Evolutionary conservation across 1,140 invertebrate species (phyloP), one percentile per base, ranked within the genome.

Genomic region (Cydia fagiglandana): DNA sequence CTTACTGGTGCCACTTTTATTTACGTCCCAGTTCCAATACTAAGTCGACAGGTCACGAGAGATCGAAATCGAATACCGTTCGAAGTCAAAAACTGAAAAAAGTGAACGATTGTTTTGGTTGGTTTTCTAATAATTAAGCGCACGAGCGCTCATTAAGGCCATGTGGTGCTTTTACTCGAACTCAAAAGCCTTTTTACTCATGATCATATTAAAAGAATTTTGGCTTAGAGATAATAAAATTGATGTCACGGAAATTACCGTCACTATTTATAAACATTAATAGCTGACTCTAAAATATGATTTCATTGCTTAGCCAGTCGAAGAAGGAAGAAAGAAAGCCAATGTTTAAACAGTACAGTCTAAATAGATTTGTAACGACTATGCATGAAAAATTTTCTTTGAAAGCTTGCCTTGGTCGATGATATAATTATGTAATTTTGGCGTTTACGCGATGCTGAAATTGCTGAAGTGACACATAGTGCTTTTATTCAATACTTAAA

Each of bases 81-180:
- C 10, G 56, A 61, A 24, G 13, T 61, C 20, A 10, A 24, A 61
- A 61, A 61, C 56, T 61, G 56, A 61, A 61, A 61, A 61, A 56
- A 50, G 38, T 41, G 47, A 50, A 12, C 20, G 17, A 61, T 61
- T 61, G 56, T 61, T 61, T 61, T 61, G 56, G 17, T 24, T 61
- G 56, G 56, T 61, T 61, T n/a, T 61, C 56, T 61, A 24, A 61
- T 61, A 61, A 61, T 61, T 61, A 61, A 61, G 56, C 56, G 56
- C 56, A 24, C 56, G 56, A 61, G 56, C 56, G 56, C 56, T 61
- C 56, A 61, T 61, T 61, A 61, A 61, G 56, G 56, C 56, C 56
- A n/a, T 61, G 56, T 24, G 20, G 20, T 24, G 20, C 17, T 61
- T 61, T 61, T 61, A 24, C 56, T 61, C 2, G 17, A 61, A 10